phyloP scores from a whole-genome alignment of 2,797 vertebrate species.

The Chrysocyon brachyurus region DNA sequence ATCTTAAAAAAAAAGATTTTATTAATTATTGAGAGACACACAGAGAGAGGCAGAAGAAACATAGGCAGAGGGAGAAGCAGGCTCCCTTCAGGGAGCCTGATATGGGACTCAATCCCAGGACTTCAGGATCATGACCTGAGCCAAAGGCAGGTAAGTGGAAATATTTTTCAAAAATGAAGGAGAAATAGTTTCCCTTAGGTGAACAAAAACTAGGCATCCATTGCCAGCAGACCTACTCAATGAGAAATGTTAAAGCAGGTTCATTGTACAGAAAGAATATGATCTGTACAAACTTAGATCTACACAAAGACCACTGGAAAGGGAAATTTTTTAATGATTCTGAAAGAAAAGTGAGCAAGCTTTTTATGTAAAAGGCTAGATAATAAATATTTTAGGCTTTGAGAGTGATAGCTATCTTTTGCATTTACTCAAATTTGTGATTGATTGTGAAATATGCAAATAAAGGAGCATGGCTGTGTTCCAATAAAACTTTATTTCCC shows the following conservation, averaged over 20 bases:
- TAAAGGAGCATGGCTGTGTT: neutral
- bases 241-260: conserved; percentile 31
- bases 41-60: no score
- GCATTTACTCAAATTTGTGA: neutral
- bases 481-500: neutral
- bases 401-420: neutral
- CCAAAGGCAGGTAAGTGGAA: neutral
- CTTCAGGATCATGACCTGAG: no score
- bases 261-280: neutral
- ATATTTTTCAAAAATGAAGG: neutral
- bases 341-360: conserved; percentile 12
- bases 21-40: no score
- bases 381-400: neutral
- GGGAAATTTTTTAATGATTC: neutral
- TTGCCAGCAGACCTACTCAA: neutral
- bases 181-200: conserved; percentile 9
- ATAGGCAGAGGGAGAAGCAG: no score
- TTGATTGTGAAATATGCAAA: conserved; percentile 1
- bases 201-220: neutral
- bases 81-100: no score
- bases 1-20: neutral
- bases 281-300: neutral
- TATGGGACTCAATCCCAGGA: no score
- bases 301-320: neutral
- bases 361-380: conserved; percentile 27